A percentile compares a stretch with the other conserved stretches of the same genome.
Evolutionary conservation across 2,113 vertebrate species (phyloP).

Genomic region (Coptodon bakossiorum): DNA sequence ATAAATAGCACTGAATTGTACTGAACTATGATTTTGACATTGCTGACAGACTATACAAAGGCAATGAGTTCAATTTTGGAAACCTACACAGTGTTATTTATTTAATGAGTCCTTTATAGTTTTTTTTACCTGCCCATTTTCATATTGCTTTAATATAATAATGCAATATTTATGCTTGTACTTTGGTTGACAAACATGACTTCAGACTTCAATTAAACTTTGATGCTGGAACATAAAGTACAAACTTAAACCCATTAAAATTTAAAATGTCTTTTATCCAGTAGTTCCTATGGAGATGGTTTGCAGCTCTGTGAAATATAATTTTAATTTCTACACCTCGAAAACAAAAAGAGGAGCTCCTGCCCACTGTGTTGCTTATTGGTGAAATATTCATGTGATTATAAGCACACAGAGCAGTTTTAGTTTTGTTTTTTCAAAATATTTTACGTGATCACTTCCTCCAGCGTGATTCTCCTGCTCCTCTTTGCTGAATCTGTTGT

Average conservation of each 20-base stretch:
- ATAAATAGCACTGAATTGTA: not conserved
- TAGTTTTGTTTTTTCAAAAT: not conserved
- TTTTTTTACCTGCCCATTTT: not conserved
- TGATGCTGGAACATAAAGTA: not conserved
- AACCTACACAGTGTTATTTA: not conserved
- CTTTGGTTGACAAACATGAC: not conserved
- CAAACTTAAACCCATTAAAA: not conserved
- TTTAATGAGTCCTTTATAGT: not conserved
- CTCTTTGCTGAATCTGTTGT: not conserved
- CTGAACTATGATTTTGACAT: not conserved
- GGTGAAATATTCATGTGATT: not conserved
- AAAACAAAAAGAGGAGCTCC: not conserved
- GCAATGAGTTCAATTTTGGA: not conserved
- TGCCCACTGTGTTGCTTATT: not conserved
- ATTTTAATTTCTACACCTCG: not conserved
- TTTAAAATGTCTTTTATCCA: not conserved
- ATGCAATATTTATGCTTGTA: not conserved
- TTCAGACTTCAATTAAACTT: not conserved
- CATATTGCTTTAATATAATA: not conserved
- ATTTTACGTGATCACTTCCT: not conserved
- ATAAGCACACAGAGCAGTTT: not conserved
- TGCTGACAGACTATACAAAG: not conserved
- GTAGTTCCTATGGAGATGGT: not conserved
- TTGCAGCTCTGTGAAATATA: not conserved
- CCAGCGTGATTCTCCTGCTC: not conserved